These are phyloP conservation scores for Verasper variegatus DNA, from an alignment of 2,113 vertebrate genomes.

Conservation along the genomic window DNA sequence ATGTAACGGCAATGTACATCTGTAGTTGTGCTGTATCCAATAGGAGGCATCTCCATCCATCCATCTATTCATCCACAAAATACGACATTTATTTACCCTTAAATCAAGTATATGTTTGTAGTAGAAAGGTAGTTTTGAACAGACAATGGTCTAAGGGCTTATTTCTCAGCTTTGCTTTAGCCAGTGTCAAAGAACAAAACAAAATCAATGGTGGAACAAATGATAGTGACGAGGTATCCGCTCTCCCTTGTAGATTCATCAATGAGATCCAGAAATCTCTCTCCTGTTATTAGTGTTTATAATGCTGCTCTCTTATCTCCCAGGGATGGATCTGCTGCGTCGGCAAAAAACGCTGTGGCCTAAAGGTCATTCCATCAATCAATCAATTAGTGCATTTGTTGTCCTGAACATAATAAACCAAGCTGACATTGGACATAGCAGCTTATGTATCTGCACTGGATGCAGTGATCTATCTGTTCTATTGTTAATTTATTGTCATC, in stretches of 20 bases:
- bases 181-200: not conserved
- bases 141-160: no score
- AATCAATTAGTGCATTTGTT: constrained; percentile 32
- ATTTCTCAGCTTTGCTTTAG: not conserved
- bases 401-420: constrained; percentile 27
- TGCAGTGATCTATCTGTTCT: not conserved
- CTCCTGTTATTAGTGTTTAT: constrained; percentile 13
- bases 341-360: constrained; percentile 12
- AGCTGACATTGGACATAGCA: not conserved
- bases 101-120: no score
- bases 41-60: not conserved
- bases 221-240: not conserved
- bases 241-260: constrained; percentile 7
- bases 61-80: no score
- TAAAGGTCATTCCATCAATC: constrained; percentile 37
- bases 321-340: constrained; percentile 9
- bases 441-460: constrained; percentile 8
- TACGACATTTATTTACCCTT: no score
- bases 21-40: not conserved
- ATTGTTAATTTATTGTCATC: not conserved
- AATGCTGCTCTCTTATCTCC: not conserved
- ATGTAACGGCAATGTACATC: constrained; percentile 8
- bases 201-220: not conserved
- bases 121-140: no score
- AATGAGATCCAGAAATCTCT: constrained; percentile 3